A percentile compares a stretch with the other conserved stretches of the same genome.
phyloP scores from a whole-genome alignment of 2,797 vertebrate genomes.

The Myotis pilosus region DNA sequence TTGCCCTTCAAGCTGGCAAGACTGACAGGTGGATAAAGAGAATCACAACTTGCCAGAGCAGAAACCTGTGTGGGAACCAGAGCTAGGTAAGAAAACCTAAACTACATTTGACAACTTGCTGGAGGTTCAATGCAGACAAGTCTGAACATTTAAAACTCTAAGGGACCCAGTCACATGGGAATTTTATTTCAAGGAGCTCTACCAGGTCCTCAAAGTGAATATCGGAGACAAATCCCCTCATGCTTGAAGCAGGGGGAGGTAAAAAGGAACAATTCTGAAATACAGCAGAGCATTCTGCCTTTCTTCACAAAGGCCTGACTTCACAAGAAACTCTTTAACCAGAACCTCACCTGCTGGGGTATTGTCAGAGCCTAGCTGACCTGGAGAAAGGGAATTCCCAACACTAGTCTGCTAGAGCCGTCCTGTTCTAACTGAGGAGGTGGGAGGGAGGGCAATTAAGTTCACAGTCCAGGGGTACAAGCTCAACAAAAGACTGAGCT shows the following conservation, averaged over 20 bases:
- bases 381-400: neutral
- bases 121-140: neutral
- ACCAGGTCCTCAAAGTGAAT: neutral
- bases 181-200: neutral
- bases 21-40: neutral
- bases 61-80: neutral
- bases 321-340: neutral
- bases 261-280: neutral
- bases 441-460: neutral
- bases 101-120: neutral
- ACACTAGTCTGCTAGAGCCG: no score
- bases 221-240: neutral
- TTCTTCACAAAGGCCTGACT: neutral
- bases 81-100: neutral
- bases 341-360: neutral
- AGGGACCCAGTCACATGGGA: neutral
- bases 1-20: neutral
- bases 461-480: neutral
- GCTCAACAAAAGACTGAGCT: neutral
- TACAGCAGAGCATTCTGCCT: neutral
- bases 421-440: neutral
- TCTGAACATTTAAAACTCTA: neutral
- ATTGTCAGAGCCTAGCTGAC: neutral
- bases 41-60: neutral
- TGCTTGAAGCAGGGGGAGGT: neutral